A percentile compares a stretch with the other conserved stretches of the same genome.
Conservation (phyloP, 2,888 invertebrate genomes). For the Baronia brevicornis region DNA sequence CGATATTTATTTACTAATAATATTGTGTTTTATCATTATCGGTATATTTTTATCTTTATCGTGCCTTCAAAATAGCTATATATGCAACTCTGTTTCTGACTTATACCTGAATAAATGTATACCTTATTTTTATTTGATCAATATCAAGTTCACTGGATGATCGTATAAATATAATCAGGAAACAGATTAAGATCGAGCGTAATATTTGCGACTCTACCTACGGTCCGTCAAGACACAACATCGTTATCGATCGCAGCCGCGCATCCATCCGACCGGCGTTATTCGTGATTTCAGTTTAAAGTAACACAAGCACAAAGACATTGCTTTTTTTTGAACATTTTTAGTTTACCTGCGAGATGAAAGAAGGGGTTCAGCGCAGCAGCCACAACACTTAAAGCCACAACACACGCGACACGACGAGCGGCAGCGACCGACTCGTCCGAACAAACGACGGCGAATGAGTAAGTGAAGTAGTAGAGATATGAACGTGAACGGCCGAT, state of each 20-base stretch:
- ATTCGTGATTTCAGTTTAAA: constrained; percentile 35
- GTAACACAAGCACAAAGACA: constrained; percentile 38
- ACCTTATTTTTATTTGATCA: constrained; percentile 8
- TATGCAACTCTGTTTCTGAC: too few relatives aligned
- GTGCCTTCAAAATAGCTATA: too few relatives aligned
- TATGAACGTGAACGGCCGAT: constrained; percentile 61
- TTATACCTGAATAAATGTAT: too few relatives aligned
- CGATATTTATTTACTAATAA: too few relatives aligned
- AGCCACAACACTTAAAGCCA: constrained; percentile 56
- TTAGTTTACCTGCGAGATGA: constrained; percentile 48
- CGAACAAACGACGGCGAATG: constrained; percentile 58
- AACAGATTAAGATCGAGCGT: constrained; percentile 33
- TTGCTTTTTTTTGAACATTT: constrained; percentile 16
- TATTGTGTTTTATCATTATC: too few relatives aligned
- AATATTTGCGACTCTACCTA: constrained; percentile 37
- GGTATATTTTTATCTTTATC: too few relatives aligned
- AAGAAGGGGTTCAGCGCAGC: constrained; percentile 43
- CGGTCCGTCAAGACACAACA: constrained; percentile 55
- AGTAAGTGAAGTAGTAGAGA: constrained; percentile 38
- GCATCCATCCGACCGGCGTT: constrained; percentile 45
- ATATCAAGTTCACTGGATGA: constrained; percentile 4
- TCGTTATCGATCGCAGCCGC: constrained; percentile 67
- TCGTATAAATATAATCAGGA: constrained; percentile 21
- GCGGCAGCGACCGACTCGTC: constrained; percentile 61
- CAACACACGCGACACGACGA: constrained; percentile 64